phyloP scores from a whole-genome alignment of 2,113 vertebrate genomes.

The Prunella fulvescens region DNA sequence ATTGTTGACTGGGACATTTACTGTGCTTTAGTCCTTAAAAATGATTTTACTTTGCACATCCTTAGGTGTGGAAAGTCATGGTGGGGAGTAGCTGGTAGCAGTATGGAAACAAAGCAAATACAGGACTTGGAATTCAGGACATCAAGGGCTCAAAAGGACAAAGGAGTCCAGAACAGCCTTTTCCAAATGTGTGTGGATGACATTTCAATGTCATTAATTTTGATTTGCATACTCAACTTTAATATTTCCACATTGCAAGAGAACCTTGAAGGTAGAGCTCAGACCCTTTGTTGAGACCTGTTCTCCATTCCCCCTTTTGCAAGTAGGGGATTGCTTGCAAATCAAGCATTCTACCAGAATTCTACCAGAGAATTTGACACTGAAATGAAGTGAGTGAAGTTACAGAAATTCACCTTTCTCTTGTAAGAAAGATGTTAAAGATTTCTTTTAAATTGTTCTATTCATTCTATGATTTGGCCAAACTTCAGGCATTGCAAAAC shows the following conservation, averaged over 20 bases:
- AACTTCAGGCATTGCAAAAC: background rate
- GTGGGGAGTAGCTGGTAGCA: background rate
- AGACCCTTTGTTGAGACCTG: background rate
- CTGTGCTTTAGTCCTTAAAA: background rate
- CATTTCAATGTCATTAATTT: background rate
- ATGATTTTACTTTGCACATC: background rate
- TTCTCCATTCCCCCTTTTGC: background rate
- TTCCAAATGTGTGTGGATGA: background rate
- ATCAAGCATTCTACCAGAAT: background rate
- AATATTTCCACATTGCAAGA: background rate
- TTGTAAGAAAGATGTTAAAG: background rate
- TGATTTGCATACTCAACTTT: background rate
- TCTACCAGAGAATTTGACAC: background rate
- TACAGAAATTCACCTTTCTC: background rate
- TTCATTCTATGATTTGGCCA: rapidly evolving
- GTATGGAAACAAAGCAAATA: background rate
- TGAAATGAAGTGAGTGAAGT: background rate
- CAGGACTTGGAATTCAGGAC: background rate
- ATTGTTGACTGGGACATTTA: background rate
- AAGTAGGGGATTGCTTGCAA: background rate
- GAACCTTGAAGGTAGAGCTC: background rate
- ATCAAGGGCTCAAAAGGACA: background rate
- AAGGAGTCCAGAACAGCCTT: background rate
- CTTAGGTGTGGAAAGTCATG: background rate
- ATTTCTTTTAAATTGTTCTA: background rate